Evolutionary conservation across 2,888 invertebrate genomes (phyloP).

Genomic region (Pseudococcus longispinus): DNA sequence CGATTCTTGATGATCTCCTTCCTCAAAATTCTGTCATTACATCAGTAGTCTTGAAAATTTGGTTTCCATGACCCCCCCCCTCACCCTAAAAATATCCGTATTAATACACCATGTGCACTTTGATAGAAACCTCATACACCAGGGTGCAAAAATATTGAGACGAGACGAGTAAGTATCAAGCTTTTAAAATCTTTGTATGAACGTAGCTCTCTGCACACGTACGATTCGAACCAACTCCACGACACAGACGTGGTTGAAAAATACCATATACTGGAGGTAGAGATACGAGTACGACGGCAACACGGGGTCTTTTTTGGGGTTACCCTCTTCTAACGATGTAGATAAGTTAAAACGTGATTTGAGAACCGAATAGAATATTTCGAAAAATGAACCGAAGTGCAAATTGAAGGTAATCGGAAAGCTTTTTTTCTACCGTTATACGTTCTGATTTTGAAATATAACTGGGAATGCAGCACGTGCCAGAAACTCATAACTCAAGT

Average conservation of each 20-base stretch:
- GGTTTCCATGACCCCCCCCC: too few species aligned
- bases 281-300: neutral
- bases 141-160: neutral
- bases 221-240: neutral
- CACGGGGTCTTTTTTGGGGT: constrained; percentile 12
- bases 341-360: constrained; percentile 51
- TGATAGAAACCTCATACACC: neutral
- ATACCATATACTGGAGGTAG: neutral
- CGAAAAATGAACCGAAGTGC: constrained; percentile 46
- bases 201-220: neutral
- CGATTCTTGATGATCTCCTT: too few species aligned
- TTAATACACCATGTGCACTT: too few species aligned
- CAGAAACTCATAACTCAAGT: constrained; percentile 24
- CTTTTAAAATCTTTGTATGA: neutral
- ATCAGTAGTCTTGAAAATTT: too few species aligned
- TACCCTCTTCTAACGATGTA: constrained; percentile 40
- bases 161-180: neutral
- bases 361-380: constrained; percentile 42
- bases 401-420: constrained; percentile 52
- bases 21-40: too few species aligned
- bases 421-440: constrained; percentile 34
- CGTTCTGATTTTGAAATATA: constrained; percentile 42
- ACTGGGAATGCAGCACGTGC: constrained; percentile 5
- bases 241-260: neutral
- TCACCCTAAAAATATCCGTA: too few species aligned